These are phyloP conservation scores for Drosophila austrosaltans DNA, from an alignment of 2,888 invertebrate genomes.

Conservation along the genomic window DNA sequence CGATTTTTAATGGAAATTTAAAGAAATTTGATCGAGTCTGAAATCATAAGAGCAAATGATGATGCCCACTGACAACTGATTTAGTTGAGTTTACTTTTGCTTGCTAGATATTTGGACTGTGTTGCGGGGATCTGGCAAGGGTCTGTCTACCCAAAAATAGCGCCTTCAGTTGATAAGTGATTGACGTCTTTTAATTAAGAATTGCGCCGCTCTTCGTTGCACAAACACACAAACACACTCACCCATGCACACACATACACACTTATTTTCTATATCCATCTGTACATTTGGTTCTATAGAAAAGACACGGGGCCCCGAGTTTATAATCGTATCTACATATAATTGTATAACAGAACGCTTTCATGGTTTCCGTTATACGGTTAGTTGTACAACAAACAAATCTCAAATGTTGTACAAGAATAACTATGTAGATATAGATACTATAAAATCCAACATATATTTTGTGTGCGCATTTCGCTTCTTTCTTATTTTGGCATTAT, in stretches of 20 bases:
- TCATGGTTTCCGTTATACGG: conserved; percentile 63
- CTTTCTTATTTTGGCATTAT: not conserved
- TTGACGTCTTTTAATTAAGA: conserved; percentile 79
- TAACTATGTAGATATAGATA: conserved; percentile 23
- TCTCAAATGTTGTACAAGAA: conserved; percentile 38
- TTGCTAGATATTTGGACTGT: conserved; percentile 20
- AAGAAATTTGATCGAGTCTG: conserved; percentile 74
- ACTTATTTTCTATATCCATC: not conserved
- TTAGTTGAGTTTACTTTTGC: conserved; percentile 13
- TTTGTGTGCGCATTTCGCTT: not conserved
- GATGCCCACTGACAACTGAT: conserved; percentile 44
- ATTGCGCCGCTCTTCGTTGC: conserved; percentile 75
- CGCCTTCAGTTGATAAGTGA: conserved; percentile 72
- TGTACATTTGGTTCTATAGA: not conserved
- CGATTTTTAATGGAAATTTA: conserved; percentile 70
- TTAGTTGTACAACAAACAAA: conserved; percentile 67
- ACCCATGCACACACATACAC: conserved; percentile 24
- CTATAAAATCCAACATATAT: conserved; percentile 26
- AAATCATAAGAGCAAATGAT: conserved; percentile 58
- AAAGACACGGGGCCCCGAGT: not conserved
- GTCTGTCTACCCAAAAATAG: conserved; percentile 61
- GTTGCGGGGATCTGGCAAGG: conserved; percentile 42
- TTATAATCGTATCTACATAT: conserved; percentile 17
- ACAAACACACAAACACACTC: conserved; percentile 56
- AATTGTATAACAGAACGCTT: conserved; percentile 1